A percentile compares a stretch with the other conserved stretches of the same genome.
These are phyloP conservation scores for Drosophila pseudoobscura DNA, from an alignment of 1,140 invertebrate species.

Conservation along the genomic window DNA sequence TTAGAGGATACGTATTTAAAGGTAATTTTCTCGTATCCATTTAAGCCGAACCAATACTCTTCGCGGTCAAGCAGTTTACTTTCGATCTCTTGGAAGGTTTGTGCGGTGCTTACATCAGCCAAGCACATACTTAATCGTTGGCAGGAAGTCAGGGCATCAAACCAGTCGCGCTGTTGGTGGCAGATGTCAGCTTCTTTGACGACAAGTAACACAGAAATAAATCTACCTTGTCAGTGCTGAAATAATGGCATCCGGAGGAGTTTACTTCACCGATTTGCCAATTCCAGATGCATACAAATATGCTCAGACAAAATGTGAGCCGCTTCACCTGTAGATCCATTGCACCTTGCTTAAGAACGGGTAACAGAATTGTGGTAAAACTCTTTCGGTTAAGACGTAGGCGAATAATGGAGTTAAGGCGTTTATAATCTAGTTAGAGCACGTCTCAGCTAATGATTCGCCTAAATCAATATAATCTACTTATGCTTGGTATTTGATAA, in stretches of 20 bases:
- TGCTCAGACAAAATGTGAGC: background rate
- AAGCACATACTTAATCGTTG: slow-evolving; percentile 25
- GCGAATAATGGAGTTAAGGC: too few relatives aligned
- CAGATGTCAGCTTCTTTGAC: too few relatives aligned
- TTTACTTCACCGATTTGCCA: background rate
- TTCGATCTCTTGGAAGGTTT: background rate
- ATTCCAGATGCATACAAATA: slow-evolving; percentile 1
- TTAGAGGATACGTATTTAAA: slow-evolving; percentile 24
- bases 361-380: too few relatives aligned
- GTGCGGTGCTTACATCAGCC: slow-evolving; percentile 10
- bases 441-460: too few relatives aligned
- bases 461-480: too few relatives aligned
- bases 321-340: slow-evolving; percentile 9
- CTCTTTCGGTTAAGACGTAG: too few relatives aligned
- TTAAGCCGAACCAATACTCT: slow-evolving; percentile 38
- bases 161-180: slow-evolving; percentile 15
- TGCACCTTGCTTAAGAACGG: background rate
- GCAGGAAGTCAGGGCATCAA: slow-evolving; percentile 26
- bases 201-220: background rate
- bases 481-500: too few relatives aligned
- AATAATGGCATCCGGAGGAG: slow-evolving; percentile 26
- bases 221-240: slow-evolving; percentile 19
- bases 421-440: too few relatives aligned
- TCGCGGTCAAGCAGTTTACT: background rate
- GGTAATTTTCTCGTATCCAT: slow-evolving; percentile 3